phyloP scores from a whole-genome alignment of 2,797 vertebrate genomes.

The Chelmon rostratus region DNA sequence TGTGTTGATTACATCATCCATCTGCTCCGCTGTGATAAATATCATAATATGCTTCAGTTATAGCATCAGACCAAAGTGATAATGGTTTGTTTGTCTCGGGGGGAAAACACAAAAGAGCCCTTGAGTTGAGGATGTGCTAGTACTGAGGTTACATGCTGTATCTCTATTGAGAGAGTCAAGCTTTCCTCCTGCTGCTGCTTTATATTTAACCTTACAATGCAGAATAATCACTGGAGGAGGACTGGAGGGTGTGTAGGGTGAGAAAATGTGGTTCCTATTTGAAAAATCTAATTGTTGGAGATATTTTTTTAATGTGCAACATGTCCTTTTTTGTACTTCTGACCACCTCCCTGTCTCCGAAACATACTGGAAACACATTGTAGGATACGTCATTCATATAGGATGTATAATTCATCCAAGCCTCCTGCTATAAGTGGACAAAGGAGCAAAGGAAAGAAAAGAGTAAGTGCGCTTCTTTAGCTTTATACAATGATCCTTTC shows the following conservation, averaged over 20 bases:
- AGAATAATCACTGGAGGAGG: neutral
- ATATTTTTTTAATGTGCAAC: neutral
- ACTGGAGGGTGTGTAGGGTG: neutral
- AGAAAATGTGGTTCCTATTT: neutral
- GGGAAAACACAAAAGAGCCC: too few relatives aligned
- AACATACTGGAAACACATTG: neutral
- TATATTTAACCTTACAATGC: neutral
- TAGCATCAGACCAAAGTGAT: neutral
- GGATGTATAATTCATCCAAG: neutral
- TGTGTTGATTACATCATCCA: slow-evolving; percentile 8
- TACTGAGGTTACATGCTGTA: neutral
- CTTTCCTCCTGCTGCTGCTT: slow-evolving; percentile 2
- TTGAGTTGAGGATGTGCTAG: neutral
- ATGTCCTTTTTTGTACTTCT: neutral
- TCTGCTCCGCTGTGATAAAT: neutral
- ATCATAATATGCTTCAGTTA: neutral
- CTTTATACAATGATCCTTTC: neutral
- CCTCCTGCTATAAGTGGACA: neutral
- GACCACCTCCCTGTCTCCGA: neutral
- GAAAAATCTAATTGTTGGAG: neutral
- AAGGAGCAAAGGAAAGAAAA: neutral
- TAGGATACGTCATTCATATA: neutral
- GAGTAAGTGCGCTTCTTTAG: neutral
- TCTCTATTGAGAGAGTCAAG: neutral
- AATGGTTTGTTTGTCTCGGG: neutral